Evolutionary conservation across 2,797 vertebrate species (phyloP), one percentile per base, ranked within the genome.

Genomic region (Hybognathus amarus): DNA sequence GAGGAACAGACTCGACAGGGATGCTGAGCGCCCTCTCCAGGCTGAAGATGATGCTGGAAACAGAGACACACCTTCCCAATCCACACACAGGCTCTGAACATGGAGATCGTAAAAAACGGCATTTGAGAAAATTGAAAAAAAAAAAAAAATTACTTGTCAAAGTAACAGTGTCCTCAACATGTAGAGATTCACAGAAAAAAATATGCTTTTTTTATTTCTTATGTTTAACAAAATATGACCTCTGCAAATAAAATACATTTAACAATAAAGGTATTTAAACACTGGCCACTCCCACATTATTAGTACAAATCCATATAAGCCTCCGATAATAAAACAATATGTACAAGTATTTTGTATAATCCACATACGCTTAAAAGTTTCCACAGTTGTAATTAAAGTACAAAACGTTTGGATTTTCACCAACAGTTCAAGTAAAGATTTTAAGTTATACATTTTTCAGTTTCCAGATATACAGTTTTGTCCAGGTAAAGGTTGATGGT

Each of bases 361-460:
- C 18, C 67, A 59, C 52, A 70, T 69, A 33, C 2, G 24, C 5
- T 67, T 40, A 77, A 33, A 63, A 63, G 56, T 20, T 69, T 42
- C n/a, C 50, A 42, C 50, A 69, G n/a, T 36, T 38, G n/a, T 10
- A 42, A 22, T 56, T 70, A 75, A 52, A 82, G 70, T 74, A 59
- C 68, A 73, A 82, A 76, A 66, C n/a, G 42, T 61, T 77, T 77
- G 30, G 20, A 81, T 56, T 71, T 71, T 79, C 12, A 59, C 15
- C 18, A 56, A 22, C 42, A 18, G 40, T 67, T 66, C 63, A 67
- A 67, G 27, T 36, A 50, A 63, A 79, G 6, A n/a, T 67, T 17
- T 38, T 36, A 33, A 50, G 27, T 47, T 27, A 45, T 20, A 30
- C 18, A 42, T 36, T 4, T 33, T 33, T 33, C 33, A 33, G 33